Percentiles rank a stretch among this genome's conserved stretches.
Evolutionary conservation across 2,797 vertebrate genomes (phyloP).

Genomic region (Fundulus diaphanus): DNA sequence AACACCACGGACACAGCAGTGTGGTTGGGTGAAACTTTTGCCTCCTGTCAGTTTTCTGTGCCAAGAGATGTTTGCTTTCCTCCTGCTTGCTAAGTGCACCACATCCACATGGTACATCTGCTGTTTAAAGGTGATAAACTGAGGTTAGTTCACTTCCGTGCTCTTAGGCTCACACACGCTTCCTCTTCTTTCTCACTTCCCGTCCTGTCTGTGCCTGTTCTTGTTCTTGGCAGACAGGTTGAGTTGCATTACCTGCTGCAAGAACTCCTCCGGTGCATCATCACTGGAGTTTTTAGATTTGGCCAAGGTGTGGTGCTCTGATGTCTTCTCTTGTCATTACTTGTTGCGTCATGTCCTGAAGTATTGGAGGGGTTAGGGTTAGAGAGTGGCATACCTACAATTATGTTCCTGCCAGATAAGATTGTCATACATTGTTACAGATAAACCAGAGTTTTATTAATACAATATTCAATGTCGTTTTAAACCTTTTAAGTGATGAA

Average conservation of each 20-base stretch:
- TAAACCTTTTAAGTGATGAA: neutral
- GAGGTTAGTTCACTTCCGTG: slow-evolving; percentile 72
- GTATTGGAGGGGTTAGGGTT: neutral
- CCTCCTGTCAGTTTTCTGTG: neutral
- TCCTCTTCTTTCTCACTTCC: slow-evolving; percentile 65
- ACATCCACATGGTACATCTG: slow-evolving; percentile 17
- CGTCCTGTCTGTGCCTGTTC: slow-evolving; percentile 40
- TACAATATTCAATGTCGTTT: too few relatives aligned
- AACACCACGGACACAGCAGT: neutral
- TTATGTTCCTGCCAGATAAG: neutral
- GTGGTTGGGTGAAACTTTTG: neutral
- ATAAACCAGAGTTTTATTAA: too few relatives aligned
- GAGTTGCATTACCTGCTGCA: slow-evolving; percentile 56
- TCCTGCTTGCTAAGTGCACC: neutral
- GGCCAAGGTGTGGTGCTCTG: slow-evolving; percentile 40
- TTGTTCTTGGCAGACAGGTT: slow-evolving; percentile 64
- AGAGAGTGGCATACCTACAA: neutral
- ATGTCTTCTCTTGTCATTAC: slow-evolving; percentile 9
- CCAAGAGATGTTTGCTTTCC: neutral
- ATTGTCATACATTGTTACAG: too few relatives aligned
- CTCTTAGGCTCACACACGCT: slow-evolving; percentile 38
- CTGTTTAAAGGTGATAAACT: slow-evolving; percentile 55
- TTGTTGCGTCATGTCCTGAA: slow-evolving; percentile 4
- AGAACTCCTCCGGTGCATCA: slow-evolving; percentile 11
- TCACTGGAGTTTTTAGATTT: neutral